These are phyloP conservation scores for Labeo rohita DNA, from an alignment of 2,113 vertebrate species.

Conservation along the genomic window DNA sequence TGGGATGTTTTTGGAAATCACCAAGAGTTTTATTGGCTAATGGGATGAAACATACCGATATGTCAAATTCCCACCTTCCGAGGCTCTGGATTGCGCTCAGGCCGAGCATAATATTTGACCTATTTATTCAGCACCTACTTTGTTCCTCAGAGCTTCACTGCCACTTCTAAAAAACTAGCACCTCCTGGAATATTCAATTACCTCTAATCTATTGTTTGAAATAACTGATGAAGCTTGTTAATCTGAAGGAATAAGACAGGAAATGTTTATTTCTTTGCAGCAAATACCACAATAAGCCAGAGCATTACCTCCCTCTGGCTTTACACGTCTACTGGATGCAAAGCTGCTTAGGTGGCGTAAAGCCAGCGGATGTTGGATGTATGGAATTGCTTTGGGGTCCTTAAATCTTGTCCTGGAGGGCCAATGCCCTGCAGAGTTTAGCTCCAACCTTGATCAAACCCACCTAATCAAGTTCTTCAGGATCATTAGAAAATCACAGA, in stretches of 20 bases:
- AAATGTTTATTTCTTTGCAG: background rate
- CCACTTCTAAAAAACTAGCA: background rate
- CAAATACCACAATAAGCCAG: conserved; percentile 25
- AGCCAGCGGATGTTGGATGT: background rate
- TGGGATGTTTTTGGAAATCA: conserved; percentile 77
- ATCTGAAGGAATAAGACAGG: background rate
- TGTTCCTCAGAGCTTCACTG: conserved; percentile 1
- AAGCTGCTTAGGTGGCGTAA: conserved; percentile 10
- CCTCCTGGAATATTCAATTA: background rate
- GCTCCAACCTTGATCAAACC: too few species aligned
- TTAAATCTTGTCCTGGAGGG: too few species aligned
- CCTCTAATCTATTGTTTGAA: background rate
- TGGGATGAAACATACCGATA: conserved; percentile 85
- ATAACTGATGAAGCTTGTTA: conserved; percentile 1
- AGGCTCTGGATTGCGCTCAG: conserved; percentile 60
- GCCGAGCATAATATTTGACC: conserved; percentile 72
- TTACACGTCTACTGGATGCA: background rate
- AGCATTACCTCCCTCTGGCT: background rate
- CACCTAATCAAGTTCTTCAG: too few species aligned
- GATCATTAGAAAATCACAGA: too few species aligned
- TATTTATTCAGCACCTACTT: conserved; percentile 61
- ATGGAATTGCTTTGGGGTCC: background rate
- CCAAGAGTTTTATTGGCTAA: conserved; percentile 83
- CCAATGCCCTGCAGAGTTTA: too few species aligned
- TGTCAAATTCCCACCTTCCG: conserved; percentile 75